Conservation (phyloP, 2,888 invertebrate genomes). For the Calephelis perditalis region DNA sequence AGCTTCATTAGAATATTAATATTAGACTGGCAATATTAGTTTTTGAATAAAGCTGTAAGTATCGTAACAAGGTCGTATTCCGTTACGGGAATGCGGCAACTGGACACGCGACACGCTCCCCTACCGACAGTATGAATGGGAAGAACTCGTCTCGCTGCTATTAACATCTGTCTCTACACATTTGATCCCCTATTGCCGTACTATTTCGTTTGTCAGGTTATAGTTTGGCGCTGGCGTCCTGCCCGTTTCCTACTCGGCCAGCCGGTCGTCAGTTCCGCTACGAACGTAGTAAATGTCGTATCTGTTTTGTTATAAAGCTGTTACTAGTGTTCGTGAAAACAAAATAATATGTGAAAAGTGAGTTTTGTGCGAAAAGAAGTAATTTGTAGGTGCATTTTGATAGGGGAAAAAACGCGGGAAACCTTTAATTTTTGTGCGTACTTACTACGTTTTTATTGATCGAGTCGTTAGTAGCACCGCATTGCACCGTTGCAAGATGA, state of each 20-base stretch:
- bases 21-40: too few relatives aligned
- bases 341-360: constrained; percentile 12
- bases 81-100: constrained; percentile 55
- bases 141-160: constrained; percentile 49
- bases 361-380: constrained; percentile 16
- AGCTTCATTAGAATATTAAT: too few relatives aligned
- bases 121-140: constrained; percentile 56
- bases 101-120: constrained; percentile 41
- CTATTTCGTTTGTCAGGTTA: constrained; percentile 65
- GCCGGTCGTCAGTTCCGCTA: constrained; percentile 53
- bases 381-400: background rate
- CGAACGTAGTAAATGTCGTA: constrained; percentile 57
- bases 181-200: constrained; percentile 49
- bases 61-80: constrained; percentile 24
- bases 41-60: too few relatives aligned
- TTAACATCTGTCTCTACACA: constrained; percentile 42
- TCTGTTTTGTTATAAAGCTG: constrained; percentile 33
- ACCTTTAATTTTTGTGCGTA: constrained; percentile 46
- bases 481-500: constrained; percentile 52
- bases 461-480: constrained; percentile 43
- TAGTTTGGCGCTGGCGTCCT: constrained; percentile 62
- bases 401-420: constrained; percentile 32
- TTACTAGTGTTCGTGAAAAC: background rate
- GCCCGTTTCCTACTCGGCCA: constrained; percentile 41
- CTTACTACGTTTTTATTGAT: constrained; percentile 53